Conservation (phyloP, 2,113 vertebrate genomes). For the Tenebrosternarchus preto region DNA sequence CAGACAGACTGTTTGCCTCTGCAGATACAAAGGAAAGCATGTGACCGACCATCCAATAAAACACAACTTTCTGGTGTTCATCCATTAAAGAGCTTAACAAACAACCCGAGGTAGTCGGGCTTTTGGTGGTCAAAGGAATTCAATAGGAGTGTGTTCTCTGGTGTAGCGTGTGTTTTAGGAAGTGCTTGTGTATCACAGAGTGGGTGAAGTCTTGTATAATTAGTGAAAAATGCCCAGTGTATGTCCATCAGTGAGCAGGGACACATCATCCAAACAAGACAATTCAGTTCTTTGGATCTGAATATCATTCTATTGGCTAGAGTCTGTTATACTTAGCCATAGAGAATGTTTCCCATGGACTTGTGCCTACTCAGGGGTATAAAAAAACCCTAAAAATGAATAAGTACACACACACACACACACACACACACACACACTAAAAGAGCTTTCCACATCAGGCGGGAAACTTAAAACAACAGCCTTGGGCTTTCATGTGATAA, state of each 20-base stretch:
- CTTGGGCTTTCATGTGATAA: constrained; percentile 51
- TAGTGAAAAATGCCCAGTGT: constrained; percentile 3
- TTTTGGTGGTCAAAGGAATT: background rate
- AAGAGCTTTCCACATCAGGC: constrained; percentile 58
- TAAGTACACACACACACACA: constrained; percentile 51
- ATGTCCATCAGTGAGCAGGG: constrained; percentile 3
- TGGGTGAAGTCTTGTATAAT: constrained; percentile 37
- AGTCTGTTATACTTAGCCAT: constrained; percentile 63
- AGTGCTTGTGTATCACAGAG: constrained; percentile 53
- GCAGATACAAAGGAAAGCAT: background rate
- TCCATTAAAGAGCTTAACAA: too few relatives aligned
- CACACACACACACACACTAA: constrained; percentile 30
- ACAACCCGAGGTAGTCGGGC: too few relatives aligned
- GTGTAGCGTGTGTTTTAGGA: too few relatives aligned
- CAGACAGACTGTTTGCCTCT: background rate
- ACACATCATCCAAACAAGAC: constrained; percentile 50
- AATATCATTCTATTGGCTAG: constrained; percentile 57
- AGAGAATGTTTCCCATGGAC: constrained; percentile 61
- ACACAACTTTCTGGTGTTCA: too few relatives aligned
- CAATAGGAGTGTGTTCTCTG: background rate
- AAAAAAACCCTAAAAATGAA: constrained; percentile 58
- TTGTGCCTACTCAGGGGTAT: constrained; percentile 58
- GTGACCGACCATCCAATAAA: background rate
- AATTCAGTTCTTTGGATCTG: constrained; percentile 52
- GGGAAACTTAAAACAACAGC: constrained; percentile 62